These are phyloP conservation scores for Lordiphosa andalusiaca DNA, from an alignment of 2,888 invertebrate species.

Conservation along the genomic window DNA sequence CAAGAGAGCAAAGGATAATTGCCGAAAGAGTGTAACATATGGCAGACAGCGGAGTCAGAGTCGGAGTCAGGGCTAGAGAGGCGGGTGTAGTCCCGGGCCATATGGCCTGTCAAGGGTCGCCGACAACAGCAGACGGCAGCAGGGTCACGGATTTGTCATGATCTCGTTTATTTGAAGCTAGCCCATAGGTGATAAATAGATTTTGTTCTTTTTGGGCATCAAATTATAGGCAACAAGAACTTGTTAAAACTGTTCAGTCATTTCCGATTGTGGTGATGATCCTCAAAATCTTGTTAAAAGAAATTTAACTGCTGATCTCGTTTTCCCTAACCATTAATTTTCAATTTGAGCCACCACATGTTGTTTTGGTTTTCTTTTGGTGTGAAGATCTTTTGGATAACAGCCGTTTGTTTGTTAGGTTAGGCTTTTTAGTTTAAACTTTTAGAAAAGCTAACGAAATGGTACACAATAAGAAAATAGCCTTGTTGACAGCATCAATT, in stretches of 20 bases:
- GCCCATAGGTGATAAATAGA: constrained; percentile 56
- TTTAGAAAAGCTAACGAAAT: constrained; percentile 1
- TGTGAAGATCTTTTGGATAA: constrained; percentile 45
- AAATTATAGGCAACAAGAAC: constrained; percentile 48
- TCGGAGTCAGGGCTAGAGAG: constrained; percentile 26
- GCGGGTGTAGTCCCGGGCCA: constrained; percentile 38
- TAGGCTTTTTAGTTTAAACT: constrained; percentile 28
- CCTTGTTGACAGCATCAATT: constrained; percentile 54
- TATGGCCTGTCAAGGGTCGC: constrained; percentile 41
- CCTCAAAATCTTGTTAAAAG: constrained; percentile 42
- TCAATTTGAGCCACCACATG: constrained; percentile 44
- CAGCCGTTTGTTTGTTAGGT: not conserved
- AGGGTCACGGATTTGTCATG: constrained; percentile 60
- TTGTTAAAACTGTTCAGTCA: constrained; percentile 59
- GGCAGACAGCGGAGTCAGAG: constrained; percentile 41
- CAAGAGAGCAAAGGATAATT: constrained; percentile 65
- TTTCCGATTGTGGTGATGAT: constrained; percentile 49
- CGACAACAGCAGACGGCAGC: constrained; percentile 54
- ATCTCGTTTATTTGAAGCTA: constrained; percentile 61
- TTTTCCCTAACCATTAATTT: constrained; percentile 26
- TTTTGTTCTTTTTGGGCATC: constrained; percentile 46
- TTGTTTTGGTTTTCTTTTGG: constrained; percentile 26
- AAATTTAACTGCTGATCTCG: constrained; percentile 39
- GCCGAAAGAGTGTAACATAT: constrained; percentile 69
- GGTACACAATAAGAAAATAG: not conserved